phyloP scores from a whole-genome alignment of 2,797 vertebrate species.

The Leuciscus waleckii region DNA sequence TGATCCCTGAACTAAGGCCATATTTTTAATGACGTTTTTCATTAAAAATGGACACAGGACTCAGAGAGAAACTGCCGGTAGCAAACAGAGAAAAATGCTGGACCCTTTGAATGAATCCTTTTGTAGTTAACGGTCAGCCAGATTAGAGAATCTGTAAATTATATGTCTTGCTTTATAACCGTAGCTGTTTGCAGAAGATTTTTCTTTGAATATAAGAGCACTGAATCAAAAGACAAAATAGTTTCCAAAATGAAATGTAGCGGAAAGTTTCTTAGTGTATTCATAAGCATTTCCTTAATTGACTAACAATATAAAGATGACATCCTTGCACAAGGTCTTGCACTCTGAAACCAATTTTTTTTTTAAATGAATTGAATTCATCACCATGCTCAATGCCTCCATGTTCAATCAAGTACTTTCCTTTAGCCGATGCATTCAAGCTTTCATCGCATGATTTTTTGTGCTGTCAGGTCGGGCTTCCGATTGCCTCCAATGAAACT shows the following conservation, averaged over 20 bases:
- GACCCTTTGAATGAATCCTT: not conserved
- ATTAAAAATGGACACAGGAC: not conserved
- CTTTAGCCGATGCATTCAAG: not conserved
- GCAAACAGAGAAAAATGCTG: not conserved
- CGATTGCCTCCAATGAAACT: not conserved
- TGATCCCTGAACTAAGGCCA: conserved; percentile 8
- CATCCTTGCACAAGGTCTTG: not conserved
- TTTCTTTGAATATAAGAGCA: conserved; percentile 2
- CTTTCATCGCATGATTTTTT: not conserved
- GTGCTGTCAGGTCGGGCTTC: not conserved
- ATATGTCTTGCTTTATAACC: not conserved
- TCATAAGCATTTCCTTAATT: conserved; percentile 24
- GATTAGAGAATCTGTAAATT: not conserved
- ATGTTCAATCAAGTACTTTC: not conserved
- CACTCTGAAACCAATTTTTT: not conserved
- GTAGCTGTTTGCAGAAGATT: not conserved
- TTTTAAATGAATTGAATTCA: not conserved
- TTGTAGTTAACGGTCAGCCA: not conserved
- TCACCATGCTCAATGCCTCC: not conserved
- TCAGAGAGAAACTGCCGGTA: not conserved
- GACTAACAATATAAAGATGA: conserved; percentile 15
- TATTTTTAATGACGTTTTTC: conserved; percentile 23
- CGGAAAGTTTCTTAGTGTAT: not conserved
- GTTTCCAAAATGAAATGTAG: not conserved
- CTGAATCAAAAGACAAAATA: not conserved